Base-by-base conservation (phyloP, 64 coral and sea anemone species). In the Trachythela sp. region DNA sequence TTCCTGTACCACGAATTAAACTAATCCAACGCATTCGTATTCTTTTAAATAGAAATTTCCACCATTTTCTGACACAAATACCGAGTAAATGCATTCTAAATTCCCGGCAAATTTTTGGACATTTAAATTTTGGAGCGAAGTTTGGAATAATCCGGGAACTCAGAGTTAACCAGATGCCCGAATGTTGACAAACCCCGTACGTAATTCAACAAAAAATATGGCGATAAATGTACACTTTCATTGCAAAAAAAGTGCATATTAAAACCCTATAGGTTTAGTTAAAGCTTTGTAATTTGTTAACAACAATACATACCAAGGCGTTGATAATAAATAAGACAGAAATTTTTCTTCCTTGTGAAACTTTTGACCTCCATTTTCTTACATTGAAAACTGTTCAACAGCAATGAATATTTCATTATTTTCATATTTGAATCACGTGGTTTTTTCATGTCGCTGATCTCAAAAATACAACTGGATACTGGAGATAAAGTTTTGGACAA, bases 81-180 rank as follows among this genome's bases (percentile, higher is more conserved):
- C 42, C 4, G 11, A 45, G 11, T 45, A 6, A 64, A 64, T 64
- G 1, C 26, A 20, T 24, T 2, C 56, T 27, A 64, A 20, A 64
- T 27, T 64, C 56, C 26, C 56, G 17, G 26, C 8, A 64, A 20
- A n/a, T 13, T 64, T 64, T 26, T 0, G 14, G 75, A 30, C 20
- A 37, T 80, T 80, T 80, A 80, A 80, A 80, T 80, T 80, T 80
- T 80, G 27, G 75, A 80, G 75, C 32, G 75, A 80, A 80, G 37
- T 80, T 45, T 37, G 33, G 9, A 35, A 80, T 37, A 15, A 39
- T 80, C 75, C 75, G 75, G 75, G 75, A 80, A 39, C 37, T 18
- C 15, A 29, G 30, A 15, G 13, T 35, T 10, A 6, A 29, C 0
- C 13, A 80, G 75, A 80, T 37, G 37, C 75, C 75, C 75, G 75